Evolutionary conservation across 1,140 invertebrate genomes (phyloP), one percentile per base, ranked within the genome.

Genomic region (Cataglyphis hispanica): DNA sequence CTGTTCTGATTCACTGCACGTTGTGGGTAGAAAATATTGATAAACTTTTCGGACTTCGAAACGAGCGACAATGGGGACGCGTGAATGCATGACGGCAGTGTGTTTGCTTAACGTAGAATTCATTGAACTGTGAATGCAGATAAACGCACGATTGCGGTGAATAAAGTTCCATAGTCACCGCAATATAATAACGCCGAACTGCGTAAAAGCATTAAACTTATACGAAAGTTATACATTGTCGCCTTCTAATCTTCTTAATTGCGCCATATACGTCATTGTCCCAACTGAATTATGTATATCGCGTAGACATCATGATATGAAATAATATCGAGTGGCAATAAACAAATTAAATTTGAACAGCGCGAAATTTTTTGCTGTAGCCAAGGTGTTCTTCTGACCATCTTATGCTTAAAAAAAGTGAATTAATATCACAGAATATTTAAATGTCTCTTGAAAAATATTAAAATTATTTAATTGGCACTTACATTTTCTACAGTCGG

Each of bases 401-500:
- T 11, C 4, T 22, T 19, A 19, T 10, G 31, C 3, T 67, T 19
- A 25, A 25, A n/a, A 67, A 25, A 37, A 50, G n/a, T 50, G 16
- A 50, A 1, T 34, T 25, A 61, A n/a, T 27, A 16, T 64, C 8
- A 64, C 31, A 31, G 7, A 34, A n/a, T 56, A 50, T 56, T 72
- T 19, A 1, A 34, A 7, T 19, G 4, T 34, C 31, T 7, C 63
- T n/a, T 6, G 27, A 16, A 1, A 64, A 58, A 34, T 34, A 4
- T 50, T 19, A 67, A 67, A 78, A 78, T 67, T 31, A 53, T 31
- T 34, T 53, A 10, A 40, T 46, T 27, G 1, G 84, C 74, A 93
- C 95, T 96, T 94, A 97, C 96, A 92, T 96, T 96, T 92, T 97
- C 96, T 69, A 95, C 93, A 92, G 95, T 96, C 78, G 96, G 96